Evolutionary conservation across 2,888 invertebrate genomes (phyloP), one percentile per base, ranked within the genome.

Genomic region (Halocaridina rubra): DNA sequence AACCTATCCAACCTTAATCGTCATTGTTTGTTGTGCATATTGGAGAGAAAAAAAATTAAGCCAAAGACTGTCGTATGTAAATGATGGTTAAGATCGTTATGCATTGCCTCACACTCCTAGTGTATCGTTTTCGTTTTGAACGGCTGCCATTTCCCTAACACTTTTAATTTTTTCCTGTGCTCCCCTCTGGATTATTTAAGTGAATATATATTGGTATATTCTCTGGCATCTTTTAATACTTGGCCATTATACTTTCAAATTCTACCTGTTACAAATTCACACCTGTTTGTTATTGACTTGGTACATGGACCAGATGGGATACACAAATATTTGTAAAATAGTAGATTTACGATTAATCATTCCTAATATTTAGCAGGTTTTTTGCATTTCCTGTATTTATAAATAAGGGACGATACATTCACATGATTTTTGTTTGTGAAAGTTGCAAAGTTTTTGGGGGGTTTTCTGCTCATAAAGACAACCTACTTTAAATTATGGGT

Each of bases 121-220:
- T n/a, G n/a, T n/a, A n/a, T n/a, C 72, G 33, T 61, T 27, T n/a
- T 33, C 24, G 32, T 72, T 24, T 72, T 72, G 32, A 53, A 29
- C 27, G 74, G 19, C 80, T 77, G 77, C 77, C 61, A 32, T 61
- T 74, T 59, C 80, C 39, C 57, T 29, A 30, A 19, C 53, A 53
- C 53, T 53, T 53, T 53, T 53, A 53, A 53, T 59, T 74, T 74
- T 33, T 74, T 64, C 74, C 67, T 72, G 74, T 81, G 80, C 80
- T 81, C 80, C 80, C 80, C 80, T 81, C 74, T 74, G 64, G 72
- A 74, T 29, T 69, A 33, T 24, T 75, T 79, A 29, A 39, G 53
- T 74, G 53, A 53, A 53, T 71, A 39, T n/a, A 24, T 72, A 29
- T 74, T 74, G 46, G 32, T 22, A 33, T 33, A 24, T 29, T 57